Percentiles rank a stretch among this genome's conserved stretches.
phyloP scores from a whole-genome alignment of 2,113 vertebrate genomes.

The Clarias gariepinus region DNA sequence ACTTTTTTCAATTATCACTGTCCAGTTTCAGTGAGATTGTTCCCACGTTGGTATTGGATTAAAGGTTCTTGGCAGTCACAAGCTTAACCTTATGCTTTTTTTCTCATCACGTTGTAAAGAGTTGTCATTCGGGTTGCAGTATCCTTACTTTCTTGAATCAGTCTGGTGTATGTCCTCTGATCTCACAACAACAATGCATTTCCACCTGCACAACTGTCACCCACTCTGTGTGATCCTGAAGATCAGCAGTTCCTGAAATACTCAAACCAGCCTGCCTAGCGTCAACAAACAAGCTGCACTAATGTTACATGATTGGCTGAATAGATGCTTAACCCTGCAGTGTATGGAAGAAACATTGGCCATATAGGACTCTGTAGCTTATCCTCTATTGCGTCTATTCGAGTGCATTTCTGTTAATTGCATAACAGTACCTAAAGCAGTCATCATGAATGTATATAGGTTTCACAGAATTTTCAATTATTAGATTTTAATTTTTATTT shows the following conservation, averaged over 20 bases:
- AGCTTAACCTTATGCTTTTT: not conserved
- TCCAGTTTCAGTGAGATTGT: not conserved
- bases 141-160: not conserved
- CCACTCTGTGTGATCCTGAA: not conserved
- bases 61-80: not conserved
- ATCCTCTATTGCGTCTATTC: not conserved
- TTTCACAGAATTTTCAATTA: not conserved
- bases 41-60: not conserved
- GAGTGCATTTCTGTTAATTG: not conserved
- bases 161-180: not conserved
- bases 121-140: not conserved
- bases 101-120: not conserved
- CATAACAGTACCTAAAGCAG: not conserved
- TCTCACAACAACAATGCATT: not conserved
- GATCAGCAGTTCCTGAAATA: not conserved
- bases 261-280: not conserved
- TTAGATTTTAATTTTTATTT: not conserved
- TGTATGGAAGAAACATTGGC: not conserved
- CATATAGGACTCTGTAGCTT: not conserved
- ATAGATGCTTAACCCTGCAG: too few species aligned
- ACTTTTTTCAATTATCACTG: not conserved
- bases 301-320: too few species aligned
- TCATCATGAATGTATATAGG: not conserved
- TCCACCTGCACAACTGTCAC: not conserved
- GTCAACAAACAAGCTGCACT: too few species aligned